Evolutionary conservation across 2,797 vertebrate genomes (phyloP), one percentile per base, ranked within the genome.

Genomic region (Thaleichthys pacificus): DNA sequence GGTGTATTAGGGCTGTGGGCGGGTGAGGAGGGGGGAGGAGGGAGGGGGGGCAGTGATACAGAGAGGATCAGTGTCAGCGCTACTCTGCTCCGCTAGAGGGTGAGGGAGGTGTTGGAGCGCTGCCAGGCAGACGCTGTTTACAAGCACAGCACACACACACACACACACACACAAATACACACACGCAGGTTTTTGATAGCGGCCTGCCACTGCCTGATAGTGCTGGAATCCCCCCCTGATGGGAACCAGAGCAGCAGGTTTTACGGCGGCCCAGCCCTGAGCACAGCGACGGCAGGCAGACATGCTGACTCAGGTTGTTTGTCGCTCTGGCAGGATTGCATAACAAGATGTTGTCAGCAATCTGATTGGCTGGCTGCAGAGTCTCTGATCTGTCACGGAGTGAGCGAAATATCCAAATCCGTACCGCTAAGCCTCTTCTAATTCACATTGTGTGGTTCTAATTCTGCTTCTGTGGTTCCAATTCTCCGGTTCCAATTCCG

Each of bases 51-150:
- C 86, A 85, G 85, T 71, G 84, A 86, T 82, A 84, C 77, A 80
- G 88, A 78, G 80, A 87, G 90, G 90, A 91, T 92, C 86, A 89
- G 90, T 91, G 90, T 93, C 90, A 90, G 70, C 77, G 82, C 75
- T 22, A 24, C 85, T 77, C 68, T 1, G 73, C 83, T 85, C 81
- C 66, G 24, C 24, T 32, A 42, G 51, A 71, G 62, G 77, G 84
- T 87, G 70, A 86, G 88, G 88, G 89, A 90, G 77, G 84, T 87
- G 70, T 86, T 88, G 88, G 89, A 91, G 77, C 61, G 80, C 84
- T 87, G 91, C 91, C 91, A 91, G 87, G 87, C 82, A 89, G 75
- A 76, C 76, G 88, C 89, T 91, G 89, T 92, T 91, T 89, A 88
- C 86, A 84, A 89, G 84, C 85, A 86, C 86, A 86, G 82, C 86